These are phyloP conservation scores for Cataglyphis cursor DNA, from an alignment of 2,888 invertebrate genomes.

Conservation along the genomic window DNA sequence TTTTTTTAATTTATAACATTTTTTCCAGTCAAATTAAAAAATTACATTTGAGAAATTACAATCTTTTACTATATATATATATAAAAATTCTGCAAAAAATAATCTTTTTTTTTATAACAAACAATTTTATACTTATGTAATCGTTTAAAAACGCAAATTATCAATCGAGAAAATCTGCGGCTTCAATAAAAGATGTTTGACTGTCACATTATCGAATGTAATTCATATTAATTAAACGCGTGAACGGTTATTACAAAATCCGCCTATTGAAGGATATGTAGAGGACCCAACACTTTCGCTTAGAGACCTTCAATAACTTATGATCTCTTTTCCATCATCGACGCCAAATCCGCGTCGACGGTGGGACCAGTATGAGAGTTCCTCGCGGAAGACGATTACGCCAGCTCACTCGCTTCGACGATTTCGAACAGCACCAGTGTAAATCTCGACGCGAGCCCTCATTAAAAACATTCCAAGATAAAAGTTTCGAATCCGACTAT, in stretches of 20 bases:
- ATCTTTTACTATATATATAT: too few species aligned
- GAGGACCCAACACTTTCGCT: background rate
- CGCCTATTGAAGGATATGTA: background rate
- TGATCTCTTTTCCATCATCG: constrained; percentile 2
- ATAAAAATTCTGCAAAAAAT: background rate
- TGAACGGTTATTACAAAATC: constrained; percentile 1
- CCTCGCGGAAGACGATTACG: constrained; percentile 27
- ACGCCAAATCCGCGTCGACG: background rate
- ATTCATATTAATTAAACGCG: constrained; percentile 33
- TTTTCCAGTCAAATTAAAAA: too few species aligned
- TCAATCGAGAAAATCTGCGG: background rate
- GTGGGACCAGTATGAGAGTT: background rate
- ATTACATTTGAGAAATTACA: too few species aligned
- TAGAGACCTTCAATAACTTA: background rate
- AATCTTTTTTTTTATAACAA: background rate
- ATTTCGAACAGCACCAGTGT: constrained; percentile 43
- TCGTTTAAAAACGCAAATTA: background rate
- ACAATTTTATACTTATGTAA: background rate
- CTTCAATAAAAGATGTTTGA: background rate
- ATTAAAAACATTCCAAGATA: constrained; percentile 43
- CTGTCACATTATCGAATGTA: constrained; percentile 19
- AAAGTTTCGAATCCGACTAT: constrained; percentile 57
- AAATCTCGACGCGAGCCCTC: constrained; percentile 49
- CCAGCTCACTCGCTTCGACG: constrained; percentile 41
- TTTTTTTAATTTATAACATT: too few species aligned